Conservation (phyloP, 2,797 vertebrate species). For the Danio albolineatus region DNA sequence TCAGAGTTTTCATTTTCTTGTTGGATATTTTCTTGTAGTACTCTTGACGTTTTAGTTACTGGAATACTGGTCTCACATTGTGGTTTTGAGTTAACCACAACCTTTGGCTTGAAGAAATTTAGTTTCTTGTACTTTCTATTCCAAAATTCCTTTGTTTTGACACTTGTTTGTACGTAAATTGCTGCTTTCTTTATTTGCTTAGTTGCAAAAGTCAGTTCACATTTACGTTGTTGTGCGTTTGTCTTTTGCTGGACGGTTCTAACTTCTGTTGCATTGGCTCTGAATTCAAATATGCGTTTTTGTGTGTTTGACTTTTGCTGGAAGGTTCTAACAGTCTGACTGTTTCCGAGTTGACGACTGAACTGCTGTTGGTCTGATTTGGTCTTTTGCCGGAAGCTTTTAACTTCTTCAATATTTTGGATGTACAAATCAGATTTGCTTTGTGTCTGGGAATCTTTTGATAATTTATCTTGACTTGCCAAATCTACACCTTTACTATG, state of each 20-base stretch:
- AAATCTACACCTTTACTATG: slow-evolving; percentile 10
- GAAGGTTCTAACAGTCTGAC: background rate
- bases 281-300: background rate
- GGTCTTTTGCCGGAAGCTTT: background rate
- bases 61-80: background rate
- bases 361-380: background rate
- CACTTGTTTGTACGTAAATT: background rate
- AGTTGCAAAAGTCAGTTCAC: background rate
- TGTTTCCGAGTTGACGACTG: background rate
- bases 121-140: background rate
- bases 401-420: background rate
- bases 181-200: background rate
- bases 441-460: background rate
- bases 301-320: background rate
- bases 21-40: background rate
- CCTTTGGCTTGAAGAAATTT: background rate
- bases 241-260: background rate
- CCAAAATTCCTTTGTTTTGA: background rate
- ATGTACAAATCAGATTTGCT: background rate
- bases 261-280: background rate
- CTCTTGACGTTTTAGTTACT: background rate
- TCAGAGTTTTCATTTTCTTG: background rate
- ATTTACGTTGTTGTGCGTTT: background rate
- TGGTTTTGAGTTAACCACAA: background rate
- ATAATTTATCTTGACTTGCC: background rate